phyloP scores from a whole-genome alignment of 1,140 invertebrate species.

The Trichomalopsis sarcophagae region DNA sequence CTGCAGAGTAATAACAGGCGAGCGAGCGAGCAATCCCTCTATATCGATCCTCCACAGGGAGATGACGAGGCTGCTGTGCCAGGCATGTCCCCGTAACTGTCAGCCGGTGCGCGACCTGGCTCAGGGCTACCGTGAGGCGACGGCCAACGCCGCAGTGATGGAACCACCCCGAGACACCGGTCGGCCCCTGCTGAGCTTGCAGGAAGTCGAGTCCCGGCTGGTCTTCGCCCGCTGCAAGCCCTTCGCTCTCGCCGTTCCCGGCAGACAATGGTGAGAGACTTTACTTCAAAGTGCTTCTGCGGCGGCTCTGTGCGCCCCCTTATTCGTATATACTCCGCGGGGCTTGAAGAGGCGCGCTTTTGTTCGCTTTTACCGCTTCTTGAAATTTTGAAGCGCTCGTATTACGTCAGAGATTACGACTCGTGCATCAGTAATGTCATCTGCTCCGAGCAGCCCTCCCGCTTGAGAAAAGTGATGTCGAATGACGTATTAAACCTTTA shows the following conservation, averaged over 20 bases:
- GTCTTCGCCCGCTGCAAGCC: slow-evolving; percentile 93
- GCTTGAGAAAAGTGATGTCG: no score
- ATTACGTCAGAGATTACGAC: no score
- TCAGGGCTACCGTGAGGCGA: slow-evolving; percentile 84
- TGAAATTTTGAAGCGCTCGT: no score
- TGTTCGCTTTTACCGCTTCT: neutral
- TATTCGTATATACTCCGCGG: neutral
- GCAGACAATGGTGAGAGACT: slow-evolving; percentile 82
- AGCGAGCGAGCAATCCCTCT: neutral
- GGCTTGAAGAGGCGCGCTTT: neutral
- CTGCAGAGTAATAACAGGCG: neutral
- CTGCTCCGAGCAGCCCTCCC: no score
- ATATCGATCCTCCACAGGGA: slow-evolving; percentile 61
- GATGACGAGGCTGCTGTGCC: slow-evolving; percentile 71
- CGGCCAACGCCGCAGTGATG: slow-evolving; percentile 87
- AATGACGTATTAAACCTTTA: neutral
- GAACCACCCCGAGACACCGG: slow-evolving; percentile 86
- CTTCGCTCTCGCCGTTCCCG: slow-evolving; percentile 86
- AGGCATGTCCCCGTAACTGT: slow-evolving; percentile 70
- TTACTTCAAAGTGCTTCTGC: neutral
- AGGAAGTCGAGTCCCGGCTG: slow-evolving; percentile 87
- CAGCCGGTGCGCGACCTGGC: slow-evolving; percentile 69
- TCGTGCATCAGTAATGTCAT: no score
- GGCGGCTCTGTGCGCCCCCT: neutral
- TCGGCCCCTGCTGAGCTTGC: slow-evolving; percentile 84